Conservation (phyloP, 2,888 invertebrate genomes). For the Scaptomyza cyrtandrae region DNA sequence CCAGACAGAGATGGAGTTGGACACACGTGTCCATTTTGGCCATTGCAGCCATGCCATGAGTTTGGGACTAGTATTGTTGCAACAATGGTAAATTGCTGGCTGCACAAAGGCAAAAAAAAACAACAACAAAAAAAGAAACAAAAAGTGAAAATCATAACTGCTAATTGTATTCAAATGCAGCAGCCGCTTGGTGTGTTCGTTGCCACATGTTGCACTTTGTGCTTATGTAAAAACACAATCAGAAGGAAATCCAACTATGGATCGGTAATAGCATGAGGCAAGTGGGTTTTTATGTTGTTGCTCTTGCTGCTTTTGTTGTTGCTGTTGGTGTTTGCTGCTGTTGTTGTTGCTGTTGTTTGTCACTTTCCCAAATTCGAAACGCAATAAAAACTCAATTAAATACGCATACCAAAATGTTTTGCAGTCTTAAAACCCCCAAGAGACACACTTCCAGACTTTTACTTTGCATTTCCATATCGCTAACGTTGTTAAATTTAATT, state of each 20-base stretch:
- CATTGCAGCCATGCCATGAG: conserved; percentile 64
- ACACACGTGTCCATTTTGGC: conserved; percentile 69
- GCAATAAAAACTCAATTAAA: conserved; percentile 64
- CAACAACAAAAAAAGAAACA: conserved; percentile 1
- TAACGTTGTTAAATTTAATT: conserved; percentile 63
- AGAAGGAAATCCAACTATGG: conserved; percentile 20
- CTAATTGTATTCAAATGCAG: conserved; percentile 76
- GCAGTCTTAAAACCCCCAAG: conserved; percentile 37
- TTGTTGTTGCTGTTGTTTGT: conserved; percentile 22
- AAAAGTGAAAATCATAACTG: conserved; percentile 76
- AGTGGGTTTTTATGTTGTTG: background rate
- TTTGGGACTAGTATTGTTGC: conserved; percentile 16
- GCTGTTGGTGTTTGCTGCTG: conserved; percentile 9
- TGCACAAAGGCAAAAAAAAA: background rate
- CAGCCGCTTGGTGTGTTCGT: conserved; percentile 8
- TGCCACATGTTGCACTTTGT: conserved; percentile 51
- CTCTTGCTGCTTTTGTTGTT: conserved; percentile 1
- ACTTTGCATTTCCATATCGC: conserved; percentile 53
- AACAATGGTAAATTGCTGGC: conserved; percentile 43
- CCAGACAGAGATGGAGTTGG: conserved; percentile 25
- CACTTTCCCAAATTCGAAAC: conserved; percentile 45
- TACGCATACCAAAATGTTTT: conserved; percentile 52
- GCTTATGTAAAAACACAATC: conserved; percentile 49
- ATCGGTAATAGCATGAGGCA: conserved; percentile 23
- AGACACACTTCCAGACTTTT: conserved; percentile 53